Percentiles rank a stretch among this genome's conserved stretches.
Conservation (phyloP, 2,888 invertebrate species). For the Scaptomyza parva region DNA sequence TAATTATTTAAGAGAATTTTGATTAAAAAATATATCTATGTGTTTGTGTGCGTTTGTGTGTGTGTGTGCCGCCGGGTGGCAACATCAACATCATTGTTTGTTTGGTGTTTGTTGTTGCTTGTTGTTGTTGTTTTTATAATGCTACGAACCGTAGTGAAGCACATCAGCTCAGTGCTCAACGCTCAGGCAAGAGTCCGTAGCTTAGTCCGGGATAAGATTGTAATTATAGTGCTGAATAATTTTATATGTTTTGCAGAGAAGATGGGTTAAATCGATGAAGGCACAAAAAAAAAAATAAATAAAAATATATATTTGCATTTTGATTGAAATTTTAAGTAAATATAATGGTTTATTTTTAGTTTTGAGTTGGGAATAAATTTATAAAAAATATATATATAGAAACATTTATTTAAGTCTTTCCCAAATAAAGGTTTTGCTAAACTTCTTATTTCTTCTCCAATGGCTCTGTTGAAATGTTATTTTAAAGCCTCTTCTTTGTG, state of each 20-base stretch:
- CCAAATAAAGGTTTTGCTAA: neutral
- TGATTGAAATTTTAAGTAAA: neutral
- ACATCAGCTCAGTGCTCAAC: slow-evolving; percentile 24
- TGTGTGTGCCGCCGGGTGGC: slow-evolving; percentile 6
- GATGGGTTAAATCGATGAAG: neutral
- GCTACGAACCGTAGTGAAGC: slow-evolving; percentile 1
- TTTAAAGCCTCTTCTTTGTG: slow-evolving; percentile 15
- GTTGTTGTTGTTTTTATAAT: neutral
- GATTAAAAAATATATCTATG: slow-evolving; percentile 79
- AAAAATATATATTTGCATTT: slow-evolving; percentile 2
- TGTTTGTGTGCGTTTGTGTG: slow-evolving; percentile 17
- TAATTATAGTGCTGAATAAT: neutral
- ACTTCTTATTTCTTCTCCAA: neutral
- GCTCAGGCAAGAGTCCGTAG: neutral
- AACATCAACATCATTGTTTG: slow-evolving; percentile 24
- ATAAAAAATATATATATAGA: too few species aligned
- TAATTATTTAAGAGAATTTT: slow-evolving; percentile 84
- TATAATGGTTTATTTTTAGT: neutral
- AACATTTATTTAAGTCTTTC: too few species aligned
- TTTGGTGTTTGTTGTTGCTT: neutral
- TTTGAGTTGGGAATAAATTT: too few species aligned
- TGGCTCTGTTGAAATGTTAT: neutral
- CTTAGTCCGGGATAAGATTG: neutral
- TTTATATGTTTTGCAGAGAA: neutral
- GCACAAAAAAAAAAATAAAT: neutral